phyloP scores from a whole-genome alignment of 2,888 invertebrate genomes.

The Macrostomum cliftonense region DNA sequence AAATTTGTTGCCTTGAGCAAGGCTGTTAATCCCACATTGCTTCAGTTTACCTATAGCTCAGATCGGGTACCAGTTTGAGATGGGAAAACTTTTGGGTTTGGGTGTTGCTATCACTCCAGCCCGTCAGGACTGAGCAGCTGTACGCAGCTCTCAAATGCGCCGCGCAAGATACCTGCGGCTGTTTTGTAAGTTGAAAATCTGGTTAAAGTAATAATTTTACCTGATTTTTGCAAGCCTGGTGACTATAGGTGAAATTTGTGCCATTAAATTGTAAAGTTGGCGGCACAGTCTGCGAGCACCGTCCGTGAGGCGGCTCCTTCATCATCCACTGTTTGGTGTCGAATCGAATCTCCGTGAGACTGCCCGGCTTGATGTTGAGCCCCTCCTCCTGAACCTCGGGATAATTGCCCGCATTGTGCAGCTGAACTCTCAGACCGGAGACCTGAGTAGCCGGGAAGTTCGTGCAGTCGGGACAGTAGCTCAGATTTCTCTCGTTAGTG shows the following conservation, averaged over 20 bases:
- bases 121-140: too few species aligned
- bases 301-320: constrained; percentile 11
- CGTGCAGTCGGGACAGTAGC: background rate
- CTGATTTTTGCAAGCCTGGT: constrained; percentile 6
- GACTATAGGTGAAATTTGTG: constrained; percentile 3
- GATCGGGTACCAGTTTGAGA: too few species aligned
- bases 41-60: too few species aligned
- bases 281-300: constrained; percentile 3
- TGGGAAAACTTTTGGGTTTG: too few species aligned
- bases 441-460: constrained; percentile 5
- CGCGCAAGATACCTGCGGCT: too few species aligned
- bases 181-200: background rate
- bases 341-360: constrained; percentile 10
- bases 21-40: too few species aligned
- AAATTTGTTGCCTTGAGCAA: too few species aligned
- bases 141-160: too few species aligned
- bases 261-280: constrained; percentile 3
- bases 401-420: constrained; percentile 6
- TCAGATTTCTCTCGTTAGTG: background rate
- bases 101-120: too few species aligned
- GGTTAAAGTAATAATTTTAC: background rate
- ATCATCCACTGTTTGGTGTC: constrained; percentile 8
- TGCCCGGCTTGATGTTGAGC: constrained; percentile 8
- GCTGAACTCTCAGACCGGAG: constrained; percentile 5
- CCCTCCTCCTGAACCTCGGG: constrained; percentile 7